Base-by-base conservation (phyloP, 2,888 invertebrate species). In the Galeopsomyia nigrocyanea region DNA sequence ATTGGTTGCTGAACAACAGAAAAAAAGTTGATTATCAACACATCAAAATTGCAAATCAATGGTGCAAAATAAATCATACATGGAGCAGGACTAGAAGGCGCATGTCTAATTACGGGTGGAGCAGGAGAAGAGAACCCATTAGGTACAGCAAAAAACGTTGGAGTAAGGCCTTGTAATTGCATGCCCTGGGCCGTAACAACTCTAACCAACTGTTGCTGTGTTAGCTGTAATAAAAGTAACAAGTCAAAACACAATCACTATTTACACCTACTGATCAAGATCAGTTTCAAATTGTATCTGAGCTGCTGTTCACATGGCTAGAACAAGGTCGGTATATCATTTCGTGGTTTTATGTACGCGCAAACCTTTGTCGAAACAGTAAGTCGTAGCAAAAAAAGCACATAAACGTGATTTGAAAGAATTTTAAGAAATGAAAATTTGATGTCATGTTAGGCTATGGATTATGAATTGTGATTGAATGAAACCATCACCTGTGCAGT, bases 161-260 rank as follows among this genome's bases (percentile, higher is more conserved):
- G 86, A 9, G 86, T 77, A 66, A 86, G 78, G 31, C 86, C 88
- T 79, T 89, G 86, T 77, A 90, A 87, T 85, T 90, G 89, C 80
- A 89, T 88, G 64, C 91, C 90, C 83, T 91, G 91, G 17, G 89
- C 87, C 63, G 91, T 90, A 57, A 91, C 87, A 69, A 92, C 90
- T 72, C 91, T 88, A 55, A 91, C 88, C 73, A 90, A 82, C 74
- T 90, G 90, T 78, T 90, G 90, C 60, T 88, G 88, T 61, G 86
- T 86, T 73, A 86, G 73, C 86, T 86, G 79, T 74, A 82, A 82
- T 65, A 62, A 73, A 77, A 39, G 49, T 56, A 65, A 26, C 5
- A 26, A 3, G 26, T 26, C 26, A 26, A 26, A 5, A 26, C 5
- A 26, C 26, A 26, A 26, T 26, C 5, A 49, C 31, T 58, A 58